Percentiles rank a stretch among this genome's conserved stretches.
Conservation (phyloP, 2,797 vertebrate genomes). For the Microctenopoma lineatum region DNA sequence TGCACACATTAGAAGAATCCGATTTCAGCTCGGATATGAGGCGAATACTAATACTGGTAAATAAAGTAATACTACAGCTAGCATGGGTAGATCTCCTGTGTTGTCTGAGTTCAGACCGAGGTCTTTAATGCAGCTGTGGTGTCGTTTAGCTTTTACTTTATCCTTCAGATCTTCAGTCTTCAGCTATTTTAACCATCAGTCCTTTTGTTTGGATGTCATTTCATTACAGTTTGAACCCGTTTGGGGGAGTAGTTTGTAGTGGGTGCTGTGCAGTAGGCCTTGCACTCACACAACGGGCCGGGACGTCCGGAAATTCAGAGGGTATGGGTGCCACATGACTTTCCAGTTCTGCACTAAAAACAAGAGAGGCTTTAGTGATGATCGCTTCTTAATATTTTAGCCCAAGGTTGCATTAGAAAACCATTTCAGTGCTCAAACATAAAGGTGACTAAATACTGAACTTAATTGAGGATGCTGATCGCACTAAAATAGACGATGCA, state of each 20-base stretch:
- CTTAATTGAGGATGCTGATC: conserved; percentile 8
- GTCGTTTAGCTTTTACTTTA: too few relatives aligned
- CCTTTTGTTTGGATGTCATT: too few relatives aligned
- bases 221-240: too few relatives aligned
- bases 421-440: neutral
- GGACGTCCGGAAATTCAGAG: conserved; percentile 9
- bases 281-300: neutral
- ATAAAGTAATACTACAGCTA: conserved; percentile 5
- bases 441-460: neutral
- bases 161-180: too few relatives aligned
- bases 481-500: conserved; percentile 13
- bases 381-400: too few relatives aligned
- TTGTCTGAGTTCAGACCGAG: too few relatives aligned
- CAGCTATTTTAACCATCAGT: too few relatives aligned
- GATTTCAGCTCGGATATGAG: conserved; percentile 23
- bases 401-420: neutral
- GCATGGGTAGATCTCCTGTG: too few relatives aligned
- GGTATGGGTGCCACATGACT: neutral
- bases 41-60: neutral
- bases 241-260: too few relatives aligned
- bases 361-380: conserved; percentile 15
- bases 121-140: too few relatives aligned
- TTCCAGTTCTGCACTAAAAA: conserved; percentile 1
- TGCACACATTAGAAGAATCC: conserved; percentile 21
- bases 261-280: too few relatives aligned